Evolutionary conservation across 2,888 invertebrate species (phyloP).

Genomic region (Caenorhabditis sp.): DNA sequence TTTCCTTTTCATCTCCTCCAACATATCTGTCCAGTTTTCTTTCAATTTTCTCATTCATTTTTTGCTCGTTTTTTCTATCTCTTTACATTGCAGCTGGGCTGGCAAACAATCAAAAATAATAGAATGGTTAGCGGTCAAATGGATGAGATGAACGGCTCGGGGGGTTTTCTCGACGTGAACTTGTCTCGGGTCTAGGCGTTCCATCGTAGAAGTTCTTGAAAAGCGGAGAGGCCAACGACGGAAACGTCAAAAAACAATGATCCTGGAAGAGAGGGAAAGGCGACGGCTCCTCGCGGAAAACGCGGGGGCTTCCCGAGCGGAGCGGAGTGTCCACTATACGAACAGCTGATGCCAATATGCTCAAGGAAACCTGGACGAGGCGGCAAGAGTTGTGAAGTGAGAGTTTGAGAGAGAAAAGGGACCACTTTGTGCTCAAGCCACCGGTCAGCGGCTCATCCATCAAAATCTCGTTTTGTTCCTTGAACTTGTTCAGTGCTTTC

Average conservation of each 20-base stretch:
- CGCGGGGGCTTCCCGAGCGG: conserved; percentile 47
- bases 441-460: conserved; percentile 61
- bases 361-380: conserved; percentile 38
- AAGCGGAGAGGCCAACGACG: neutral
- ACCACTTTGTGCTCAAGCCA: conserved; percentile 46
- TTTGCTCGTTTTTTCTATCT: conserved; percentile 17
- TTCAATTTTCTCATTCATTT: conserved; percentile 13
- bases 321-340: conserved; percentile 71
- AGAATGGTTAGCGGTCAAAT: conserved; percentile 35
- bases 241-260: conserved; percentile 41
- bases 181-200: conserved; percentile 1
- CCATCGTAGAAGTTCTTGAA: neutral
- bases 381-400: conserved; percentile 15
- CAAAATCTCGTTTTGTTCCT: conserved; percentile 58
- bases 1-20: conserved; percentile 6
- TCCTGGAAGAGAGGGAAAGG: conserved; percentile 10
- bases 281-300: conserved; percentile 8
- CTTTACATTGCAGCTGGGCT: conserved; percentile 61
- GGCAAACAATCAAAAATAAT: conserved; percentile 44
- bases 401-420: too few species aligned
- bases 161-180: conserved; percentile 4
- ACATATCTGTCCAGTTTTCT: too few species aligned
- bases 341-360: conserved; percentile 68
- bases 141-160: neutral
- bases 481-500: conserved; percentile 46